Base-by-base conservation (phyloP, 2,797 vertebrate species). In the Lophotriccus pileatus region DNA sequence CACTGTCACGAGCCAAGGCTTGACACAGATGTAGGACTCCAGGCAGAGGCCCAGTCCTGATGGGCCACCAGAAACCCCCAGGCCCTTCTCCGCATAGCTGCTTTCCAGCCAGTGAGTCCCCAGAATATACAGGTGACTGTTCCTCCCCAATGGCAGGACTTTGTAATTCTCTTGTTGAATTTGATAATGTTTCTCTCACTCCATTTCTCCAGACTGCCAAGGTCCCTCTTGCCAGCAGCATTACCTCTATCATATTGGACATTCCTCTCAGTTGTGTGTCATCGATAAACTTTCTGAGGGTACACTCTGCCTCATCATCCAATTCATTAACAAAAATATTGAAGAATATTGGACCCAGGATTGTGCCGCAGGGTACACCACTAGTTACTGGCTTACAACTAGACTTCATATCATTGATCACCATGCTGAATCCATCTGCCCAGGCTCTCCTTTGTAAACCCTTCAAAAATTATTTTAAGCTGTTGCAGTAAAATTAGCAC, bases 401-500 rank as follows among this genome's bases (percentile, higher is more conserved):
- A 36, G 18, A 37, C 17, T 62, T 89, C 10, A 13, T 27, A 44
- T 6, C 30, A 22, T 9, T 43, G 34, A 69, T 63, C 27, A 50
- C 12, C 14, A 4, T 7, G 32, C 39, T 62, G 56, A 82, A 60
- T 37, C 14, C 43, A 73, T 56, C 44, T 83, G 60, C 37, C 18
- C 36, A 62, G 68, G 14, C 21, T 79, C 67, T 36, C 34, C 23
- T 68, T 47, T 53, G 27, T 73, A 81, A 68, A 13, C 20, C 12
- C 18, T 76, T 62, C 12, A 69, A 56, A 56, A 87, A 90, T 6
- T 90, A 80, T 90, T 89, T 88, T 70, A 82, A 92, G 46, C 10
- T 41, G 19, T 21, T 64, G 16, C 53, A 55, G 56, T 69, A 79
- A 91, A 93, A 75, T 82, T 85, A 95, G 79, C 76, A 87, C 80